phyloP scores from a whole-genome alignment of 1,140 invertebrate species.

The Ditylenchus dipsaci region DNA sequence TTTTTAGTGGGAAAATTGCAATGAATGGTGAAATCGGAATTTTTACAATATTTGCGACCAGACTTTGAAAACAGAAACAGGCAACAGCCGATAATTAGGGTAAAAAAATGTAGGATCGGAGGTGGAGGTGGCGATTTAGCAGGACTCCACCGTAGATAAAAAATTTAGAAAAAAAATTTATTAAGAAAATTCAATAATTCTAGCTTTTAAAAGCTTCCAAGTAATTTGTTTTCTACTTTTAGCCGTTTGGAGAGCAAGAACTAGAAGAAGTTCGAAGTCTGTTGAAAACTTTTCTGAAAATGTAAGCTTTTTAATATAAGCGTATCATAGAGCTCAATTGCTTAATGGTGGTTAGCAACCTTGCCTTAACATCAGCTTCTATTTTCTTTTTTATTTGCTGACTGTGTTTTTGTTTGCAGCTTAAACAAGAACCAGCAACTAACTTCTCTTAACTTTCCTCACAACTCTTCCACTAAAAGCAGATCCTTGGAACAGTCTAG shows the following conservation, averaged over 20 bases:
- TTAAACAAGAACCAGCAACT: constrained; percentile 31
- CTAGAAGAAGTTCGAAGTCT: constrained; percentile 40
- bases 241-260: constrained; percentile 37
- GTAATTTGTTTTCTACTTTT: not conserved
- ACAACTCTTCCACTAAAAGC: not conserved
- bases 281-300: constrained; percentile 39
- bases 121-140: no score
- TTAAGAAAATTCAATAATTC: no score
- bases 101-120: no score
- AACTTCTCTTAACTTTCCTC: not conserved
- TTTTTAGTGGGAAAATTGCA: no score
- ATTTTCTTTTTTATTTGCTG: not conserved
- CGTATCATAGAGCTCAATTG: constrained; percentile 4
- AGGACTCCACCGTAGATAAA: no score
- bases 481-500: not conserved
- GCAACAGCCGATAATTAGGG: no score
- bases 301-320: constrained; percentile 23
- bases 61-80: no score
- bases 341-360: not conserved
- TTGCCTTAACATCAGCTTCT: constrained; percentile 5
- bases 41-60: no score
- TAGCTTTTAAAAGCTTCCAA: no score
- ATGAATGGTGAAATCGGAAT: no score
- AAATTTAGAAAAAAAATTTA: no score
- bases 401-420: constrained; percentile 17